These are phyloP conservation scores for Chouioia cunea DNA, from an alignment of 2,888 invertebrate genomes.

Conservation along the genomic window DNA sequence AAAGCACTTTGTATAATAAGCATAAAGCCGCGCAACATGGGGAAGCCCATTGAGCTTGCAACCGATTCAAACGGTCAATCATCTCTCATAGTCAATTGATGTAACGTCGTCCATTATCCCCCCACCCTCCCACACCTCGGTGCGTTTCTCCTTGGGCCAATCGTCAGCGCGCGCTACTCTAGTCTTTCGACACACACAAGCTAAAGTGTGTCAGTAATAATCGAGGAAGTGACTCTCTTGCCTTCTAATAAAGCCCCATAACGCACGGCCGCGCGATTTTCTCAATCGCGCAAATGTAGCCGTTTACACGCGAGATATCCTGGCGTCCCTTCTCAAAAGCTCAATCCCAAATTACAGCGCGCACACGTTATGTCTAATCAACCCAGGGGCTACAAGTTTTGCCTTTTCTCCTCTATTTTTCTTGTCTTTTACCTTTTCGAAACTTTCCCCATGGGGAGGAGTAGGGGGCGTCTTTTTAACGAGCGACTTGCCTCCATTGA, in stretches of 20 bases:
- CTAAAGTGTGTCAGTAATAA: slow-evolving; percentile 40
- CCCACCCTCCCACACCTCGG: too few relatives aligned
- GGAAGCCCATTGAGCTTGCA: slow-evolving; percentile 3
- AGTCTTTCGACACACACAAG: neutral
- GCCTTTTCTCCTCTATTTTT: too few relatives aligned
- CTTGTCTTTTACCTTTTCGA: slow-evolving; percentile 24
- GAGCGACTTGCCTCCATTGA: slow-evolving; percentile 4
- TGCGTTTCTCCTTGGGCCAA: slow-evolving; percentile 20
- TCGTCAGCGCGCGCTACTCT: slow-evolving; percentile 2
- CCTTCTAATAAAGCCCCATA: slow-evolving; percentile 36
- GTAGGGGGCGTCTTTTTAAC: neutral
- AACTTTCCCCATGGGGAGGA: too few relatives aligned
- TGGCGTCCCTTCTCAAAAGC: neutral
- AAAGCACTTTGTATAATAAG: slow-evolving; percentile 2
- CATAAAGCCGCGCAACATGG: neutral
- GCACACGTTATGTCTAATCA: slow-evolving; percentile 20
- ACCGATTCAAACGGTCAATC: slow-evolving; percentile 19
- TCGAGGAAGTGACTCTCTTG: neutral
- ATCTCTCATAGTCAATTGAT: slow-evolving; percentile 4
- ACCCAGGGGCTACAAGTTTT: neutral
- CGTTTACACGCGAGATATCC: slow-evolving; percentile 8
- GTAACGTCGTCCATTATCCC: neutral
- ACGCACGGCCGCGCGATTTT: slow-evolving; percentile 10
- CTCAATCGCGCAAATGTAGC: slow-evolving; percentile 37
- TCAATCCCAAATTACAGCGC: slow-evolving; percentile 35